Evolutionary conservation across 2,113 vertebrate species (phyloP).

Genomic region (Chionodraco myersi): DNA sequence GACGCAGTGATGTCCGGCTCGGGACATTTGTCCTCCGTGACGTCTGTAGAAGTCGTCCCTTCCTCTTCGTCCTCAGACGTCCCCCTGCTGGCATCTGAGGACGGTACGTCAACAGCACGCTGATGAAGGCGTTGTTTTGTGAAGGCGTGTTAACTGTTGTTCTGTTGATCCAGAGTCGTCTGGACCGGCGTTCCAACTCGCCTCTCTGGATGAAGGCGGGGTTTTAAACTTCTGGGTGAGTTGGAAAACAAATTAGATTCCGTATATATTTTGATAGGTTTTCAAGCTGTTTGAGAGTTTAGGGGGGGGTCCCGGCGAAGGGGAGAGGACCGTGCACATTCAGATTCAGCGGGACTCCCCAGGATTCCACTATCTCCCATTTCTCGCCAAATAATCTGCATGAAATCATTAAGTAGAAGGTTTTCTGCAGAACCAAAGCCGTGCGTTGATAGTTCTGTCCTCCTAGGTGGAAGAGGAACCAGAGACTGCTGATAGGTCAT

Average conservation of each 20-base stretch:
- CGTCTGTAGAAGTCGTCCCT: constrained; percentile 87
- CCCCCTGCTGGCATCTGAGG: constrained; percentile 82
- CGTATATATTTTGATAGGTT: background rate
- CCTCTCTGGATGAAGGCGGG: constrained; percentile 92
- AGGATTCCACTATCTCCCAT: background rate
- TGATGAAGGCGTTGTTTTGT: background rate
- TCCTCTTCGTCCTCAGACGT: constrained; percentile 69
- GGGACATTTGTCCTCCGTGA: constrained; percentile 86
- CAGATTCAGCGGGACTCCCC: background rate
- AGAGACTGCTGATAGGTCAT: no score
- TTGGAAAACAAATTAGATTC: constrained; percentile 37
- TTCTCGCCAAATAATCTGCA: no score
- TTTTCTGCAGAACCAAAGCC: background rate
- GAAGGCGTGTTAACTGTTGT: background rate
- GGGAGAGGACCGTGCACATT: background rate
- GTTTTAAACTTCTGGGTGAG: constrained; percentile 93
- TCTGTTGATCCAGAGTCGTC: constrained; percentile 82
- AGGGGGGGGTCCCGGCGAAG: background rate
- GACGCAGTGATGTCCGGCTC: constrained; percentile 86
- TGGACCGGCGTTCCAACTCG: constrained; percentile 90
- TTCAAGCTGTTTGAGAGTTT: no score
- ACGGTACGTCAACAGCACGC: constrained; percentile 81
- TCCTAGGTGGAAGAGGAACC: background rate
- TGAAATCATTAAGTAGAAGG: no score
- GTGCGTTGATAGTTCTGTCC: background rate